Evolutionary conservation across 2,113 vertebrate genomes (phyloP), one percentile per base, ranked within the genome.

Genomic region (Ameiurus melas): DNA sequence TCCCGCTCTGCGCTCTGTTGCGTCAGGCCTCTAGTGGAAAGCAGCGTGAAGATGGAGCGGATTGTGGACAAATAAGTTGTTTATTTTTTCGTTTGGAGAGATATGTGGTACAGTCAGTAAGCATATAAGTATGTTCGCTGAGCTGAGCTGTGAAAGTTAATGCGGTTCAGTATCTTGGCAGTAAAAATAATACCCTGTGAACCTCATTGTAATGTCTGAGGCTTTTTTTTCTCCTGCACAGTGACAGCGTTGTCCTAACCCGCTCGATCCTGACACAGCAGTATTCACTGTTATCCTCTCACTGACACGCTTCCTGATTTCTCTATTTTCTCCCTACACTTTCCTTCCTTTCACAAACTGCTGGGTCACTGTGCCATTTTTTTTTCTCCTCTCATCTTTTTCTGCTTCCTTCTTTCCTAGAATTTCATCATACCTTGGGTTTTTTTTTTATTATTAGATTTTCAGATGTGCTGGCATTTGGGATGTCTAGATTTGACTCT

Each of bases 361-460:
- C 90, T 83, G 86, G 84, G 87, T 75, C 88, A 85, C 47, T 87
- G 47, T 68, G 84, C 86, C 88, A 81, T 70, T 60, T 60, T 71
- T 55, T 58, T 66, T 84, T 43, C 30, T 43, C 71, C 60, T 55
- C 86, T 73, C 79, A 68, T 71, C 81, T 84, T 64, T 57, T 79
- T 53, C 36, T 58, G 55, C 75, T 47, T 85, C 70, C 70, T 85
- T 87, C 88, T 89, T 91, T 89, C 90, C 68, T 75, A 57, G 70
- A 81, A 87, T 91, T 91, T 89, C 90, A 91, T 91, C 90, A 91
- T 91, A 39, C 86, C 47, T 78, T 30, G 60, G 5, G 5, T 6
- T 47, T 47, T 47, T 87, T 87, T 87, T 81, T 78, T 62, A 51
- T 58, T 36, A 39, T 86, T 77, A 9, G 43, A 25, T 86, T 79